These are phyloP conservation scores for Enteromius anoplus DNA, from an alignment of 2,797 vertebrate genomes.

Conservation along the genomic window DNA sequence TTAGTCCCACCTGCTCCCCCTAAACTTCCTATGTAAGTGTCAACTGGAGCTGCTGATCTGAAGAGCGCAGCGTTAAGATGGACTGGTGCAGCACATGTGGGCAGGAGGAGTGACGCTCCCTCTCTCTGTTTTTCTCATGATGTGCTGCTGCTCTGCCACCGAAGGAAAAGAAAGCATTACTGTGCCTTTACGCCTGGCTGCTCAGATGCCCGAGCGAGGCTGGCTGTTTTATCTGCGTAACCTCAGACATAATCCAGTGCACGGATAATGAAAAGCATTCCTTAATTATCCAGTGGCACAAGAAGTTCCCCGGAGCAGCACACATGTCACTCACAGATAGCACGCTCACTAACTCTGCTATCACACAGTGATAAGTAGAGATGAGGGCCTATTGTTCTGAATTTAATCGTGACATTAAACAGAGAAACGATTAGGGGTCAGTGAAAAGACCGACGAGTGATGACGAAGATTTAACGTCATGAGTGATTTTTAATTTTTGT, in stretches of 20 bases:
- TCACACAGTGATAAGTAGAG: neutral
- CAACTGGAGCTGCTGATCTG: constrained; percentile 35
- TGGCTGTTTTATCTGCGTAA: constrained; percentile 49
- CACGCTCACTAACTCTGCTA: neutral
- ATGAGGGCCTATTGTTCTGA: neutral
- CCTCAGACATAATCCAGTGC: constrained; percentile 23
- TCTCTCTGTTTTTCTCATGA: constrained; percentile 71
- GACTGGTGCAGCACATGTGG: constrained; percentile 36
- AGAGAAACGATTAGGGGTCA: neutral
- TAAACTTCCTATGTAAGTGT: constrained; percentile 43
- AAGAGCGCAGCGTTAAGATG: constrained; percentile 11
- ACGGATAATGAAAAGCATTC: constrained; percentile 31
- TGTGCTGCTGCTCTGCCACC: constrained; percentile 79
- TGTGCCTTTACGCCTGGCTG: constrained; percentile 77
- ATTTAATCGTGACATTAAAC: constrained; percentile 13
- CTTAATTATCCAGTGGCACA: neutral
- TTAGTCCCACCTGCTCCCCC: constrained; percentile 47
- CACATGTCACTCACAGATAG: constrained; percentile 28
- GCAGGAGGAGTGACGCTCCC: constrained; percentile 52
- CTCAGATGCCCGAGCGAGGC: constrained; percentile 42
- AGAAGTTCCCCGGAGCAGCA: constrained; percentile 13
- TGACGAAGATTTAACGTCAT: neutral
- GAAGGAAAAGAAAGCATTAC: constrained; percentile 79
- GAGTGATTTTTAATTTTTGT: neutral
- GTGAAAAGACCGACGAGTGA: neutral